These are phyloP conservation scores for Zeugodacus cucurbitae DNA, from an alignment of 1,140 invertebrate genomes.

Conservation along the genomic window DNA sequence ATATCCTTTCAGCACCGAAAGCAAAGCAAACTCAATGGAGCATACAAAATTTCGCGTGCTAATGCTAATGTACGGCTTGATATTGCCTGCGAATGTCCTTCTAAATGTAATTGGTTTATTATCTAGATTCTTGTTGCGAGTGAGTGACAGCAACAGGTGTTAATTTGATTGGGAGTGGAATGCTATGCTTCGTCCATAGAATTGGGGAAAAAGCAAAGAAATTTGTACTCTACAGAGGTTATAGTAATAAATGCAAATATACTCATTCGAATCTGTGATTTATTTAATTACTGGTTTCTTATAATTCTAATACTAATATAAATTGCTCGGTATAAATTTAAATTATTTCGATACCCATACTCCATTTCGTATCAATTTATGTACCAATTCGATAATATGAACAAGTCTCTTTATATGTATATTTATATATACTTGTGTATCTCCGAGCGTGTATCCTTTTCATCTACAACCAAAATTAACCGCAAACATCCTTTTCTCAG, in stretches of 20 bases:
- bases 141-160: constrained; percentile 20
- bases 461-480: neutral
- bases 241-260: neutral
- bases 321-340: no score
- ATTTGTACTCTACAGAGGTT: no score
- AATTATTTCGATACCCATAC: no score
- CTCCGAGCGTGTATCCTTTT: neutral
- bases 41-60: constrained; percentile 13
- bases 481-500: neutral
- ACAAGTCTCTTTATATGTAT: neutral
- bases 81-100: neutral
- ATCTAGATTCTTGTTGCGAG: neutral
- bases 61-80: neutral
- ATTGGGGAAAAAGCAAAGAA: neutral
- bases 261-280: neutral
- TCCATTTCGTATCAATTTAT: no score
- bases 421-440: neutral
- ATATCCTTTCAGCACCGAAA: neutral
- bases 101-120: constrained; percentile 8
- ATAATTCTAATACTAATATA: no score
- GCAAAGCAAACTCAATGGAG: neutral
- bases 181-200: neutral
- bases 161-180: neutral
- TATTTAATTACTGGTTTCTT: no score
- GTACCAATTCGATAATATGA: neutral